Conservation (phyloP, 1,140 invertebrate species). For the Cecropterus lyciades region DNA sequence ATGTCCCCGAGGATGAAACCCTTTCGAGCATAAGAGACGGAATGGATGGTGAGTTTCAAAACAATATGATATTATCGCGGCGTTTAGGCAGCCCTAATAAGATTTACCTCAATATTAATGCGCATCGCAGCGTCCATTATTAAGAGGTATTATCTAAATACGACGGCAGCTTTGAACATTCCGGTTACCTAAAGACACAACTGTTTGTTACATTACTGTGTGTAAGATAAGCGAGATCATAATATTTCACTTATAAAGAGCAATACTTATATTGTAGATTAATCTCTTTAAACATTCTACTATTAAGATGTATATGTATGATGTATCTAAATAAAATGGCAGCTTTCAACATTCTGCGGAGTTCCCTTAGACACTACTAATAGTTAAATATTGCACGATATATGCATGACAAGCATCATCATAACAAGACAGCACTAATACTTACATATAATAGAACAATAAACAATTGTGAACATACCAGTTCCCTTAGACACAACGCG, state of each 20-base stretch:
- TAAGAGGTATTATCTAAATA: conserved; percentile 76
- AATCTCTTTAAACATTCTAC: no score
- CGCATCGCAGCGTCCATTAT: conserved; percentile 79
- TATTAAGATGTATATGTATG: no score
- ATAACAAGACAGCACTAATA: no score
- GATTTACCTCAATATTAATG: conserved; percentile 82
- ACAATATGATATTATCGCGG: conserved; percentile 82
- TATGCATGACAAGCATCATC: no score
- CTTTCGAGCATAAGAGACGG: conserved; percentile 78
- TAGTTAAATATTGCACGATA: no score
- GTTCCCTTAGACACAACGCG: conserved; percentile 38
- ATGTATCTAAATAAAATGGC: no score
- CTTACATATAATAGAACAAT: no score
- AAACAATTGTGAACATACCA: conserved; percentile 39
- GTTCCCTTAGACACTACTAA: no score
- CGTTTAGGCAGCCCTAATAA: conserved; percentile 81
- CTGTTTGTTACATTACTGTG: conserved; percentile 16
- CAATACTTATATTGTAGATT: no score
- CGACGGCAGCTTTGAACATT: conserved; percentile 47
- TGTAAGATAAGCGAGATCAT: conserved; percentile 1
- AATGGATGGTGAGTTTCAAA: conserved; percentile 76
- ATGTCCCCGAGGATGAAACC: conserved; percentile 70
- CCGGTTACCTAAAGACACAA: conserved; percentile 38
- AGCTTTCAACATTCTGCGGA: no score
- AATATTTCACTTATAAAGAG: no score